Conservation (phyloP, 2,888 invertebrate species). For the Rapana venosa region DNA sequence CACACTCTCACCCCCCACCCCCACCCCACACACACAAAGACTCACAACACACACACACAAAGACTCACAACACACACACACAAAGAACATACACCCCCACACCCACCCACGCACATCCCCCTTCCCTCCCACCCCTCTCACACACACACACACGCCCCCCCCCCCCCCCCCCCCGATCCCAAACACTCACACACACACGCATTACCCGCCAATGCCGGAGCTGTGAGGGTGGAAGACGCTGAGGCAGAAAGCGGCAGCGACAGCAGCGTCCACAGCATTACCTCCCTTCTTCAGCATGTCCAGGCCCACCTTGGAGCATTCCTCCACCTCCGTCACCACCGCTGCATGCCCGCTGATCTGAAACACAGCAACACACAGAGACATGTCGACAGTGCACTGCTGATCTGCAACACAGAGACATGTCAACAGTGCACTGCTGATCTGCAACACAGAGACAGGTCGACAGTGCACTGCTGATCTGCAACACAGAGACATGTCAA, state of each 20-base stretch:
- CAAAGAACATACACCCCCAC: background rate
- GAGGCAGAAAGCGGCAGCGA: constrained; percentile 86
- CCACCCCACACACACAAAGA: background rate
- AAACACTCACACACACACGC: background rate
- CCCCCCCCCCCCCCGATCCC: too few relatives aligned
- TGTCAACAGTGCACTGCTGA: too few relatives aligned
- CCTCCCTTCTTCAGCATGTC: constrained; percentile 85
- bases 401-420: too few relatives aligned
- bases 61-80: background rate
- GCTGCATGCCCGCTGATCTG: constrained; percentile 87
- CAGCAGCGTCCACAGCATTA: constrained; percentile 88
- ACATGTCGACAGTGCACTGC: too few relatives aligned
- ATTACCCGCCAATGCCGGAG: constrained; percentile 88
- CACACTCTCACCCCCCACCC: background rate
- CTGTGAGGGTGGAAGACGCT: constrained; percentile 86
- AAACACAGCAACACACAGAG: background rate
- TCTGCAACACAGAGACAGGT: too few relatives aligned
- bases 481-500: background rate
- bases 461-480: too few relatives aligned
- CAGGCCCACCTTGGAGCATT: constrained; percentile 87
- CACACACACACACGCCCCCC: background rate
- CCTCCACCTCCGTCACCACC: constrained; percentile 85
- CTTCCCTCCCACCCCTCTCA: background rate
- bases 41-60: background rate
- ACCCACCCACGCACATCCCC: background rate